Evolutionary conservation across 1,140 invertebrate genomes (phyloP).

Genomic region (Geopemphigus sp.): DNA sequence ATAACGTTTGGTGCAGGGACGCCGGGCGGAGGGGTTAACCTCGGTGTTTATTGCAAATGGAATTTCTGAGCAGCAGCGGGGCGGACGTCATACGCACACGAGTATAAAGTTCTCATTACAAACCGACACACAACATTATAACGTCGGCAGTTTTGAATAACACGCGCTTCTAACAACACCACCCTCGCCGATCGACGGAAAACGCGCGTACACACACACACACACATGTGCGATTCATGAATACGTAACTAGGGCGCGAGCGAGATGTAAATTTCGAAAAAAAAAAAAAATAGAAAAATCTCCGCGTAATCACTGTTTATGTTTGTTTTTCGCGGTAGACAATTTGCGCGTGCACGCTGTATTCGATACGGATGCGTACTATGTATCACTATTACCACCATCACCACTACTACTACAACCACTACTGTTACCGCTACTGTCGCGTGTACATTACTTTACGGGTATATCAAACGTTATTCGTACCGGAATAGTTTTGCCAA

Average conservation of each 20-base stretch:
- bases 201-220: too few species aligned
- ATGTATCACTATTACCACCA: too few species aligned
- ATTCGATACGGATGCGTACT: too few species aligned
- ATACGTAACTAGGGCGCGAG: conserved; percentile 49
- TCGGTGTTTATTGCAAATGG: conserved; percentile 49
- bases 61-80: conserved; percentile 43
- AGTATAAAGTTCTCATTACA: conserved; percentile 35
- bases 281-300: conserved; percentile 5
- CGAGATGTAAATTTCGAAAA: conserved; percentile 48
- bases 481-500: conserved; percentile 86
- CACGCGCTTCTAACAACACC: background rate
- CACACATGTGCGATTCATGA: conserved; percentile 21
- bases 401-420: too few species aligned
- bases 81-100: conserved; percentile 38
- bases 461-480: conserved; percentile 1
- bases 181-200: background rate
- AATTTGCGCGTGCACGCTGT: conserved; percentile 50
- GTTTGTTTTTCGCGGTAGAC: conserved; percentile 48
- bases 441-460: background rate
- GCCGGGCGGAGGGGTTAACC: conserved; percentile 28
- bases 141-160: conserved; percentile 35
- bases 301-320: conserved; percentile 16
- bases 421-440: too few species aligned
- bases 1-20: too few species aligned
- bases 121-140: conserved; percentile 39